These are phyloP conservation scores for Oncorhynchus tshawytscha DNA, from an alignment of 2,113 vertebrate genomes.

Conservation along the genomic window DNA sequence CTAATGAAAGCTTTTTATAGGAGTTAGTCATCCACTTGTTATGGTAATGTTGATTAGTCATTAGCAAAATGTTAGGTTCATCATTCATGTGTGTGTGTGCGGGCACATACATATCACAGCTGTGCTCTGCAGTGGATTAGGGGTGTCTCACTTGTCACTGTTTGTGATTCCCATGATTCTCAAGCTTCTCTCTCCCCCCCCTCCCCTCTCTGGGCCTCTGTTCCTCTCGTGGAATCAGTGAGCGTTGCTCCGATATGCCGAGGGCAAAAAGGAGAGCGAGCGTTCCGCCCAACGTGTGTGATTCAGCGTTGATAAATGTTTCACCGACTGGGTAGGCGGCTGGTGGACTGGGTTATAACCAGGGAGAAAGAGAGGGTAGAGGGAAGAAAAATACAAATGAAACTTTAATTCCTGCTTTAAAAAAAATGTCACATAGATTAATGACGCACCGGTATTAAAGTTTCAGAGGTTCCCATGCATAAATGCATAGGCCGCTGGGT, in stretches of 20 bases:
- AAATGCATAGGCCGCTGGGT: conserved; percentile 56
- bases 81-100: neutral
- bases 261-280: neutral
- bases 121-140: neutral
- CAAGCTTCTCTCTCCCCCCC: neutral
- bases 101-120: no score
- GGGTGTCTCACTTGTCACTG: neutral
- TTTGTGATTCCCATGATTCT: neutral
- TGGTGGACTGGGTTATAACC: conserved; percentile 22
- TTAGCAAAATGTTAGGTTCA: neutral
- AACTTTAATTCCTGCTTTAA: conserved; percentile 72
- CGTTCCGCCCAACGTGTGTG: conserved; percentile 50
- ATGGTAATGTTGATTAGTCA: no score
- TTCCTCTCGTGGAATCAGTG: conserved; percentile 16
- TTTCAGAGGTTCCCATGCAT: conserved; percentile 65
- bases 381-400: conserved; percentile 57
- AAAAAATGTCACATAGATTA: conserved; percentile 65
- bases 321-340: conserved; percentile 49
- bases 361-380: conserved; percentile 4
- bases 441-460: conserved; percentile 65
- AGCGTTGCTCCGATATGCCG: conserved; percentile 14
- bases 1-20: neutral
- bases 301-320: conserved; percentile 72
- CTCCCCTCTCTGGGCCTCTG: neutral
- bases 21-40: neutral